A percentile compares a stretch with the other conserved stretches of the same genome.
Conservation (phyloP, 2,888 invertebrate genomes). For the Meiosimyza decipiens region DNA sequence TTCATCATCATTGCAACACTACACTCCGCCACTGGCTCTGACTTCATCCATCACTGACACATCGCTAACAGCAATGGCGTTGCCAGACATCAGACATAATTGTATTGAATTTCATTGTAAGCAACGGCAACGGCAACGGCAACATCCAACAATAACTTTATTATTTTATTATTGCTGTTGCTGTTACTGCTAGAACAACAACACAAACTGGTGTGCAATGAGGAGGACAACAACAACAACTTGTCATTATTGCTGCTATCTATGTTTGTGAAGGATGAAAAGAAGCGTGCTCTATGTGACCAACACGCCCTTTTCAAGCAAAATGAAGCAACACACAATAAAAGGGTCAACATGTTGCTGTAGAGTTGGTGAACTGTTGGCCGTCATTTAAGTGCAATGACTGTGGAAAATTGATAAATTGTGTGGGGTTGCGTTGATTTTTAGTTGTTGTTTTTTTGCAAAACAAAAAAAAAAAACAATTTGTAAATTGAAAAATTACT, state of each 20-base stretch:
- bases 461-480: no score
- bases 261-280: constrained; percentile 1
- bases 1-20: neutral
- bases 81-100: constrained; percentile 23
- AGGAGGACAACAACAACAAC: neutral
- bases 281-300: neutral
- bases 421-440: no score
- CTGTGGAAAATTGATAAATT: no score
- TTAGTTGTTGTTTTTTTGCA: no score
- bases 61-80: constrained; percentile 2
- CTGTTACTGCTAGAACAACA: neutral
- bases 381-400: no score
- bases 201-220: neutral
- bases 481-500: no score
- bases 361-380: no score
- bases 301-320: neutral
- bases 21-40: no score
- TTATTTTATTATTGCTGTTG: constrained; percentile 10
- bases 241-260: neutral
- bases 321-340: constrained; percentile 10
- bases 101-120: constrained; percentile 28
- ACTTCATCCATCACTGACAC: neutral
- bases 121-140: constrained; percentile 1
- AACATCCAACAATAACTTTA: constrained; percentile 14
- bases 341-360: constrained; percentile 23